Base-by-base conservation (phyloP, 2,888 invertebrate genomes). In the Linyphia triangularis region DNA sequence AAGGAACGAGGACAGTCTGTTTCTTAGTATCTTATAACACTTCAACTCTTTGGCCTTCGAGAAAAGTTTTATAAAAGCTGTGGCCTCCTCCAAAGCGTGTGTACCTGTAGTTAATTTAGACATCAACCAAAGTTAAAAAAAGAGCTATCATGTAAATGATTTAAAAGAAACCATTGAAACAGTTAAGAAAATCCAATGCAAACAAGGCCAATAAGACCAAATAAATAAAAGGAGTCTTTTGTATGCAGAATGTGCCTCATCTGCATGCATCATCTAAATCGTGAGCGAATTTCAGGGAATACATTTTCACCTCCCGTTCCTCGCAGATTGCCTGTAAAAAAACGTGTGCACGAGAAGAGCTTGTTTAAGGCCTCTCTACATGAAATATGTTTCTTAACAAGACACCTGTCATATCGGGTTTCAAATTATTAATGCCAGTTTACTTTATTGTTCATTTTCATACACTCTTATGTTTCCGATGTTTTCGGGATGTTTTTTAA, bases 401-500 rank as follows among this genome's bases (percentile, higher is more conserved):
- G 77, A 85, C 69, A 77, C 84, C 77, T 85, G 84, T 85, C 84
- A 85, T 77, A 85, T 85, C 84, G n/a, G 22, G 57, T 85, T 85
- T 69, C 84, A 28, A 59, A 51, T 67, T 77, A 77, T 75, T 75
- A 57, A 75, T 75, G 67, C 26, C 10, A 24, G 33, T 19, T 13
- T 7, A 51, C 24, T 65, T 78, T 19, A 43, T 51, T 19, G 13
- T 19, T 28, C 40, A 6, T 24, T 22, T 33, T 30, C 43, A 16
- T 37, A 40, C 9, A 63, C 37, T 22, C 2, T 26, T 65, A 28
- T n/a, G 30, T 67, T 67, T 67, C 22, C 57, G 30, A 28, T 57
- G 33, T 59, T 28, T 26, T 59, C 57, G 16, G 51, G n/a, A n/a
- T 16, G 13, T n/a, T 75, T 33, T n/a, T 26, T 30, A 24, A n/a